phyloP scores from a whole-genome alignment of 2,888 invertebrate genomes.

The Lymantria dispar region DNA sequence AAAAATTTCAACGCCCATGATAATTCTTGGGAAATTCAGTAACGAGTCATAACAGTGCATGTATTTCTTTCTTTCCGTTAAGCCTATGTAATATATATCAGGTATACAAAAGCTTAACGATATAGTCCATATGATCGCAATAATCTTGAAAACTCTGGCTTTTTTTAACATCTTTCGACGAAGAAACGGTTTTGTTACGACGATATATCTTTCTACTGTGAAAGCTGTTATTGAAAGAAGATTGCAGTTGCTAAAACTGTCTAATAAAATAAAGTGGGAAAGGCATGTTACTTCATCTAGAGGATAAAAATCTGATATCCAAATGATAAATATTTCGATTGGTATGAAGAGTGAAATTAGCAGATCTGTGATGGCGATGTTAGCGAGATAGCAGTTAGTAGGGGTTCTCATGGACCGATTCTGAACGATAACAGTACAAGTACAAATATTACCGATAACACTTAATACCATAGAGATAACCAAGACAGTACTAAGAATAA shows the following conservation, averaged over 20 bases:
- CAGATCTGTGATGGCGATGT: slow-evolving; percentile 89
- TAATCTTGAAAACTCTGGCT: slow-evolving; percentile 89
- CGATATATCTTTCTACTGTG: slow-evolving; percentile 93
- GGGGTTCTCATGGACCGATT: slow-evolving; percentile 91
- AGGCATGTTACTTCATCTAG: slow-evolving; percentile 91
- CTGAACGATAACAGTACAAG: slow-evolving; percentile 88
- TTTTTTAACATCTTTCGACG: slow-evolving; percentile 90
- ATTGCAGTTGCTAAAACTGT: slow-evolving; percentile 91
- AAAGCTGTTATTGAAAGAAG: slow-evolving; percentile 93
- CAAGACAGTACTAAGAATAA: slow-evolving; percentile 77
- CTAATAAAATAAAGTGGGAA: slow-evolving; percentile 88
- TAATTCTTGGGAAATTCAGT: slow-evolving; percentile 50
- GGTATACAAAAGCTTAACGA: slow-evolving; percentile 88
- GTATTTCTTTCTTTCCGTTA: slow-evolving; percentile 58
- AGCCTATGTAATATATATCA: slow-evolving; percentile 72
- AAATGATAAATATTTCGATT: slow-evolving; percentile 88
- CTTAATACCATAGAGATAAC: slow-evolving; percentile 85
- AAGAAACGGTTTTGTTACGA: slow-evolving; percentile 91
- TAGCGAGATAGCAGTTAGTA: slow-evolving; percentile 92
- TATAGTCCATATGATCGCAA: slow-evolving; percentile 87
- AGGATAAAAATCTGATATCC: slow-evolving; percentile 88
- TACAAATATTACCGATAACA: slow-evolving; percentile 88
- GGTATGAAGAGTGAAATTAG: slow-evolving; percentile 88
- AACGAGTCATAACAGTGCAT: slow-evolving; percentile 63
- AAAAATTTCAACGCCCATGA: slow-evolving; percentile 84